Conservation (phyloP, 2,888 invertebrate genomes). For the Cryptus viduatorius region DNA sequence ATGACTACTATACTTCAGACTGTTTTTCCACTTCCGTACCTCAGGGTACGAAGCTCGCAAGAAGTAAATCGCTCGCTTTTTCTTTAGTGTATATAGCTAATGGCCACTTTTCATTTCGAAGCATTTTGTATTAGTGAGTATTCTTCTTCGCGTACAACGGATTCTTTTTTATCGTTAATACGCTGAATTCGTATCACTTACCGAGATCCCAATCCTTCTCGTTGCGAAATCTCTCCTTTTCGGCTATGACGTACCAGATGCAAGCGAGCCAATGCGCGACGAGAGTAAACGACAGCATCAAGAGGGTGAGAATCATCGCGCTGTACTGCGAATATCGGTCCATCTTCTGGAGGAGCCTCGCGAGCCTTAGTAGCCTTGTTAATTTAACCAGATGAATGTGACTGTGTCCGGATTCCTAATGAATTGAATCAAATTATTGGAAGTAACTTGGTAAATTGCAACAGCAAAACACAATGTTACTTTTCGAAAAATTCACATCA, state of each 20-base stretch:
- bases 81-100: background rate
- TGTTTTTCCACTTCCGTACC: background rate
- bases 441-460: background rate
- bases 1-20: slow-evolving; percentile 14
- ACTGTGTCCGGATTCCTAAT: slow-evolving; percentile 89
- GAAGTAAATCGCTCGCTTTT: background rate
- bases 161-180: background rate
- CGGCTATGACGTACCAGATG: slow-evolving; percentile 98
- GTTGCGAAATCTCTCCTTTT: slow-evolving; percentile 91
- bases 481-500: background rate
- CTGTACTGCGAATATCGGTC: slow-evolving; percentile 98
- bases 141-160: background rate
- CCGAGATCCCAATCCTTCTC: slow-evolving; percentile 93
- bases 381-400: slow-evolving; percentile 97
- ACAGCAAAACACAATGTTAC: background rate
- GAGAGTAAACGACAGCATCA: slow-evolving; percentile 97
- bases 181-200: slow-evolving; percentile 85
- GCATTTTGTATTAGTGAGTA: background rate
- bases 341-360: slow-evolving; percentile 97
- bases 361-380: slow-evolving; percentile 94
- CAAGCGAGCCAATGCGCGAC: slow-evolving; percentile 99
- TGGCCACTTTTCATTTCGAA: background rate
- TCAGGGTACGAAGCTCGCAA: background rate
- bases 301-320: slow-evolving; percentile 95
- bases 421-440: slow-evolving; percentile 18